Evolutionary conservation across 2,888 invertebrate genomes (phyloP).

Genomic region (Frankliniella intonsa): DNA sequence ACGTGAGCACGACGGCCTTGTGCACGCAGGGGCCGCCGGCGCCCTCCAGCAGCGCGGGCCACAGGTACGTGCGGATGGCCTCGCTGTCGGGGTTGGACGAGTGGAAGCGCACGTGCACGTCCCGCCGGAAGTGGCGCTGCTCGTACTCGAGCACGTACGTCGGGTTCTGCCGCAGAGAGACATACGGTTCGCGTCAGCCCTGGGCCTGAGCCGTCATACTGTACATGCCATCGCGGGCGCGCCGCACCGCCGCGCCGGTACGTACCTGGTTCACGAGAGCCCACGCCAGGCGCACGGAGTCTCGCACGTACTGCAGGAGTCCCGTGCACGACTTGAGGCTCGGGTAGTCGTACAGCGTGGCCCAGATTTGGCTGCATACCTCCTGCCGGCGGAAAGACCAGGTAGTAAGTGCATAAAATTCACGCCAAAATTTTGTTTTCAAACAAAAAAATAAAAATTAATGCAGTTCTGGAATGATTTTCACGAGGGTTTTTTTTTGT

Average conservation of each 20-base stretch:
- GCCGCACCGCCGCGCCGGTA: neutral
- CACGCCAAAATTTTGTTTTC: slow-evolving; percentile 44
- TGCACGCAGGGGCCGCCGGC: slow-evolving; percentile 67
- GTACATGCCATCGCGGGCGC: too few relatives aligned
- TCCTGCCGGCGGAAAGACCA: slow-evolving; percentile 46
- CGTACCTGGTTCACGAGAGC: slow-evolving; percentile 66
- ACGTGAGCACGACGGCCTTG: slow-evolving; percentile 82
- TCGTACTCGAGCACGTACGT: slow-evolving; percentile 52
- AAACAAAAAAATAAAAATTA: neutral
- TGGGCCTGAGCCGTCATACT: too few relatives aligned
- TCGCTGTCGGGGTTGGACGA: slow-evolving; percentile 68
- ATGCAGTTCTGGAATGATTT: neutral
- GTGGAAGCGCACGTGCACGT: slow-evolving; percentile 75
- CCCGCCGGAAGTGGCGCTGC: slow-evolving; percentile 59
- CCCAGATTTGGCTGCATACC: slow-evolving; percentile 67
- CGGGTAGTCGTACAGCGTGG: slow-evolving; percentile 89
- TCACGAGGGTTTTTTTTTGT: neutral
- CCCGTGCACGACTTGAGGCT: slow-evolving; percentile 74
- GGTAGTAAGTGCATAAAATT: slow-evolving; percentile 47
- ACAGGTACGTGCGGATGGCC: slow-evolving; percentile 73
- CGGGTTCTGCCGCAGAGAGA: slow-evolving; percentile 42
- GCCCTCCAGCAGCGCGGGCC: slow-evolving; percentile 77
- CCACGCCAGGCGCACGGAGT: slow-evolving; percentile 85
- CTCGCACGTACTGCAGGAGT: slow-evolving; percentile 72
- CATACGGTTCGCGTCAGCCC: too few relatives aligned